Base-by-base conservation (phyloP, 2,797 vertebrate species). In the Lophotriccus pileatus region DNA sequence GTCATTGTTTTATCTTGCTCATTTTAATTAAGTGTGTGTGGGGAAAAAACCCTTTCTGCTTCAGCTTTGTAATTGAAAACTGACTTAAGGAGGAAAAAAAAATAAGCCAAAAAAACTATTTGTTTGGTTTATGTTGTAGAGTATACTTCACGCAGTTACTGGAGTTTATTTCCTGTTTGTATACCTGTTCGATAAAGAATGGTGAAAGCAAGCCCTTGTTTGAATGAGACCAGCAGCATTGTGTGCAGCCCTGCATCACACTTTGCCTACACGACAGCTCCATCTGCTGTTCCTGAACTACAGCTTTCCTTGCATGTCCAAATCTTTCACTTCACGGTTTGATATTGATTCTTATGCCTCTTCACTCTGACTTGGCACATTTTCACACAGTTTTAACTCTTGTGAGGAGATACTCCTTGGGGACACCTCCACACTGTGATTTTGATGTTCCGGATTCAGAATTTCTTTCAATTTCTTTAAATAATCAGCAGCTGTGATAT, bases 211-310 rank as follows among this genome's bases (percentile, higher is more conserved):
- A 64, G 21, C 8, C 1, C 6, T 39, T 23, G 14, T 12, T 52
- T 14, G 53, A 9, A 8, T 12, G 63, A 27, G 44, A 52, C 6
- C 41, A 9, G 41, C 23, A 39, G 34, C 20, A 68, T 37, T 18
- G 2, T 7, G 32, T 1, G 0, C 21, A 49, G 37, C 43, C 14
- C 14, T 12, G 70, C 10, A 0, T 6, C 5, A 4, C 15, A 0
- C 50, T 94, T 64, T n/a, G 50, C 27, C 84, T 89, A 1, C 25
- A 2, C 74, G 6, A 58, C 36, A 91, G 95, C 95, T 76, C 96
- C 97, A 88, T 74, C 96, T 97, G 84, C 94, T 93, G 95, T n/a
- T 53, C n/a, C 8, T 17, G 5, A 47, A 0, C 15, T 14, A 2
- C 21, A 18, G 30, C 28, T 70, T 59, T 75, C 34, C 36, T 10